phyloP scores from a whole-genome alignment of 2,113 vertebrate species.

The Hemichromis elongatus region DNA sequence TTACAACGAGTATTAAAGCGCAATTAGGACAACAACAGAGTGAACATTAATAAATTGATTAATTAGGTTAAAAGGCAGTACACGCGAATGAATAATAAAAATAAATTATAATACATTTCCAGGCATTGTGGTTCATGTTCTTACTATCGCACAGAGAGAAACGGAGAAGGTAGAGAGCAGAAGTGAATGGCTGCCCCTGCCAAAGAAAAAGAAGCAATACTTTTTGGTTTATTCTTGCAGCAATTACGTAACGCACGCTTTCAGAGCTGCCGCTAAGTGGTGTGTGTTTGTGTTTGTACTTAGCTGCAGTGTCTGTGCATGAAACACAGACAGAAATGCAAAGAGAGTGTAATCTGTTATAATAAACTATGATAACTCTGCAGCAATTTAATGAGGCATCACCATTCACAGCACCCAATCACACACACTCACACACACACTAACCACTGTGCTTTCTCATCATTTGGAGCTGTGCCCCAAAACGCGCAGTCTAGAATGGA shows the following conservation, averaged over 20 bases:
- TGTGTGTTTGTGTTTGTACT: background rate
- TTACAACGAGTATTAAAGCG: background rate
- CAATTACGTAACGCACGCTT: background rate
- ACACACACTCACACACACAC: background rate
- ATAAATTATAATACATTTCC: background rate
- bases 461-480: conserved; percentile 44
- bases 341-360: conserved; percentile 21
- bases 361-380: conserved; percentile 32
- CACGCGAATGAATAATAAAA: background rate
- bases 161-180: background rate
- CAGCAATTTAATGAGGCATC: conserved; percentile 46
- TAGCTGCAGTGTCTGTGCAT: background rate
- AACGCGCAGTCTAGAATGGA: conserved; percentile 30
- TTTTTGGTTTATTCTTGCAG: background rate
- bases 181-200: background rate
- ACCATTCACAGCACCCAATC: background rate
- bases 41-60: background rate
- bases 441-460: conserved; percentile 26
- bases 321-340: background rate
- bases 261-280: background rate
- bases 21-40: background rate
- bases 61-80: background rate
- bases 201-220: background rate
- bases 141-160: background rate
- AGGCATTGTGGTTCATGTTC: background rate